Conservation (phyloP, 2,888 invertebrate species). For the Mystacides longicornis region DNA sequence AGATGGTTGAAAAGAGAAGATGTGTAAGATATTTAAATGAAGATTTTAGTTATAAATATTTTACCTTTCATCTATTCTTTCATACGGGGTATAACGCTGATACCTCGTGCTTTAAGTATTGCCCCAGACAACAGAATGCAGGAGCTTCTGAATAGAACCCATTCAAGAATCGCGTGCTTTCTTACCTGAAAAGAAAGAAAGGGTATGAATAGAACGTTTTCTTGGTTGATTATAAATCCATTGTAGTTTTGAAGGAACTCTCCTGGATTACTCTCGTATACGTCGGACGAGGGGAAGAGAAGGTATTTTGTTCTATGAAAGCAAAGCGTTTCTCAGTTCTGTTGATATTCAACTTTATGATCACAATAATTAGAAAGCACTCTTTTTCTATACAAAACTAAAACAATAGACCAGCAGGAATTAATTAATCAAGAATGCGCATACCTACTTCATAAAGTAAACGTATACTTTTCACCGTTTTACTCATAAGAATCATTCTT, state of each 20-base stretch:
- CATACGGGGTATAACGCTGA: neutral
- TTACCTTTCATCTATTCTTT: constrained; percentile 1
- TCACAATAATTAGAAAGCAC: no score
- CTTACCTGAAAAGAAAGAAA: neutral
- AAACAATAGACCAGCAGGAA: no score
- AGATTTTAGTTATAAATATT: neutral
- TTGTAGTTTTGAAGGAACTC: neutral
- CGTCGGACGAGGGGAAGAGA: no score
- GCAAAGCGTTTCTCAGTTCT: no score
- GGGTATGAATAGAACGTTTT: neutral
- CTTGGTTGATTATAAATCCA: neutral
- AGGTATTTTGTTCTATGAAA: no score
- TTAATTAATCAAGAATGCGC: no score
- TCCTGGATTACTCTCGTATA: no score
- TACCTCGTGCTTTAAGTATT: neutral
- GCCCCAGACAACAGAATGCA: constrained; percentile 1
- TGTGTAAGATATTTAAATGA: neutral
- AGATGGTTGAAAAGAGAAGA: neutral
- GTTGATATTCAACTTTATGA: no score
- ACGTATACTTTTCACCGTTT: no score
- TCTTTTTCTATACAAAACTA: no score
- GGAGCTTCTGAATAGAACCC: neutral
- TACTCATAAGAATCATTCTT: no score
- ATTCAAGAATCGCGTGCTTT: neutral
- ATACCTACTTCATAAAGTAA: no score